phyloP scores from a whole-genome alignment of 2,888 invertebrate genomes.

The Hoplodrina blanda region DNA sequence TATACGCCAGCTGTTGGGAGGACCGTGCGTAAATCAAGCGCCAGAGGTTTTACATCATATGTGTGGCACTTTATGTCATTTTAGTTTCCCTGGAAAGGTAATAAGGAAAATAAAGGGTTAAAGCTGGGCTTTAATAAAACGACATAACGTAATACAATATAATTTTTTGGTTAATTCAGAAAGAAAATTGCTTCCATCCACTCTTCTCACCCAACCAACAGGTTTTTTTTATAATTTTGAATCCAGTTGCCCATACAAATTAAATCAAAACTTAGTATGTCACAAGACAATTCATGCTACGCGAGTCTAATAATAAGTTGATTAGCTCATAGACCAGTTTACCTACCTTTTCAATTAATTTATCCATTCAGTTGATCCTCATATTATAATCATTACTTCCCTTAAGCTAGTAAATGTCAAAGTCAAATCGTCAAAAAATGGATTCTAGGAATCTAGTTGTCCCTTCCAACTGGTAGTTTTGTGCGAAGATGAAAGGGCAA shows the following conservation, averaged over 20 bases:
- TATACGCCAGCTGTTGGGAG: conserved; percentile 8
- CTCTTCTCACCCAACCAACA: not conserved
- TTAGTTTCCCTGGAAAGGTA: not conserved
- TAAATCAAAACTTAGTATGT: not conserved
- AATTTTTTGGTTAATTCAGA: not conserved
- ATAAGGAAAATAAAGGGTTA: not conserved
- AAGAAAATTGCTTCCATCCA: not conserved
- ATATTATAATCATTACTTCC: not conserved
- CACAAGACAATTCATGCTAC: not conserved
- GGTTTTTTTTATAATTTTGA: not conserved
- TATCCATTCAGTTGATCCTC: not conserved
- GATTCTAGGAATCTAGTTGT: too few species aligned
- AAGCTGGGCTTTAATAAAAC: too few species aligned
- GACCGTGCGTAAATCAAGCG: conserved; percentile 22
- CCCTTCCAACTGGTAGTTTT: too few species aligned
- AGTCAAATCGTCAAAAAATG: too few species aligned
- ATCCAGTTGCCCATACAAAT: not conserved
- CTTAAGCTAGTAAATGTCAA: not conserved
- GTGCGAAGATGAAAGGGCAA: too few species aligned
- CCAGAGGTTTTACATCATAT: conserved; percentile 2
- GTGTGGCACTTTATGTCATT: not conserved
- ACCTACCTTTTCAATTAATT: not conserved
- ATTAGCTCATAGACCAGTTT: not conserved
- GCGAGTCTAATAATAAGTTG: too few species aligned
- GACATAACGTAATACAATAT: too few species aligned